phyloP scores from a whole-genome alignment of 2,888 invertebrate species.

The Podotricha telesiphe region DNA sequence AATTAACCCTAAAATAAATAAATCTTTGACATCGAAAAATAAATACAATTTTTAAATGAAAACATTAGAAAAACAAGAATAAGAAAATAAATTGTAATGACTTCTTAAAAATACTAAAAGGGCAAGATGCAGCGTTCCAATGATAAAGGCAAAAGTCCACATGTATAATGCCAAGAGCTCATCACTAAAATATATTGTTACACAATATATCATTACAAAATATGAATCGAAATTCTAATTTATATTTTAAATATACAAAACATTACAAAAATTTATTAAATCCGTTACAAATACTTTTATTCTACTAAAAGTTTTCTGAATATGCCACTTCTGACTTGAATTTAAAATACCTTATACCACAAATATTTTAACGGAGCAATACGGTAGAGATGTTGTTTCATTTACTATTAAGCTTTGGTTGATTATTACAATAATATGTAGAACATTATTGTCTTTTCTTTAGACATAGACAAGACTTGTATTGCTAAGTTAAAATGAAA shows the following conservation, averaged over 20 bases:
- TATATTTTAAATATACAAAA: conserved; percentile 41
- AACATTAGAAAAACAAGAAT: conserved; percentile 22
- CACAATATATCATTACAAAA: conserved; percentile 45
- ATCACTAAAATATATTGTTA: conserved; percentile 43
- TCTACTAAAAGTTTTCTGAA: conserved; percentile 42
- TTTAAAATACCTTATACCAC: conserved; percentile 35
- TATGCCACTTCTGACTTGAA: conserved; percentile 44
- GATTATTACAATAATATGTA: conserved; percentile 7
- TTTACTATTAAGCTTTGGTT: conserved; percentile 22
- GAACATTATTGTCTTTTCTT: conserved; percentile 9
- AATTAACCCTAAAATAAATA: conserved; percentile 42
- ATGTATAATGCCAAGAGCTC: conserved; percentile 36
- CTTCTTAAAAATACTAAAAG: conserved; percentile 33
- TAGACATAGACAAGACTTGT: conserved; percentile 23
- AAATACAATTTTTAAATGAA: conserved; percentile 34
- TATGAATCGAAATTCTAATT: conserved; percentile 41
- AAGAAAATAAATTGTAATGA: conserved; percentile 23
- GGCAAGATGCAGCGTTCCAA: conserved; percentile 42
- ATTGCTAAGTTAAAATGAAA: conserved; percentile 38
- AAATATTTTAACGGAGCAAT: conserved; percentile 39
- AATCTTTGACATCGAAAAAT: conserved; percentile 35
- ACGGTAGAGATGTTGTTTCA: conserved; percentile 13
- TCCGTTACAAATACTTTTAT: conserved; percentile 42
- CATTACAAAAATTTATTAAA: conserved; percentile 42
- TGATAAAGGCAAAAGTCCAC: conserved; percentile 25